phyloP scores from a whole-genome alignment of 1,140 invertebrate genomes.

The Bombus sylvicola region DNA sequence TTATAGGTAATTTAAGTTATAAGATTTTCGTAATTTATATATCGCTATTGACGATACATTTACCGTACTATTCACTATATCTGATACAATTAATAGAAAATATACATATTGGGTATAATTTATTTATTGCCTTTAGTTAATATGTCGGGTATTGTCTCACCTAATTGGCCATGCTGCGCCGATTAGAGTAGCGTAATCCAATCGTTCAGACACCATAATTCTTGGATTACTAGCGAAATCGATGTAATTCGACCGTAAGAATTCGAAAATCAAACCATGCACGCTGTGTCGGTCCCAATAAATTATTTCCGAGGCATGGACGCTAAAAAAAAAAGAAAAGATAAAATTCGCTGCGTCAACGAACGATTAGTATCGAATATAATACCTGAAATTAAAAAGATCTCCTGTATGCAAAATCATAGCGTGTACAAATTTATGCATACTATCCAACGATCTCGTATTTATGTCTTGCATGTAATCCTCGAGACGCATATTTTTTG shows the following conservation, averaged over 20 bases:
- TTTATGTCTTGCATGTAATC: conserved; percentile 68
- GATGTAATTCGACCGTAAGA: conserved; percentile 59
- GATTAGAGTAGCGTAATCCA: conserved; percentile 51
- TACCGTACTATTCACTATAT: background rate
- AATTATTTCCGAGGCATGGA: conserved; percentile 62
- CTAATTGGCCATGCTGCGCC: conserved; percentile 66
- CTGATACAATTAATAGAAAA: background rate
- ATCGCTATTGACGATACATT: background rate
- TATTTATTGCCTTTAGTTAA: background rate
- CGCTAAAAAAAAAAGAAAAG: conserved; percentile 17
- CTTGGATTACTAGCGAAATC: conserved; percentile 64
- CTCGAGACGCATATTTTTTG: conserved; percentile 62
- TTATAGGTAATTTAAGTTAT: background rate
- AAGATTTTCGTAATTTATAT: background rate
- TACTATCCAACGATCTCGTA: conserved; percentile 67
- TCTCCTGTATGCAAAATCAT: conserved; percentile 65
- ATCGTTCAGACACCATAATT: conserved; percentile 64
- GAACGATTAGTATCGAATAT: background rate
- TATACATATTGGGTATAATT: background rate
- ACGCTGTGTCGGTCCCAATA: conserved; percentile 65
- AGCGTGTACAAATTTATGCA: conserved; percentile 69
- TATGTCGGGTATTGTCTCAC: conserved; percentile 20
- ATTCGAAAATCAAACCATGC: conserved; percentile 63
- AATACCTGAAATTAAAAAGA: conserved; percentile 68
- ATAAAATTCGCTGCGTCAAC: too few species aligned